These are phyloP conservation scores for Zapus hudsonius DNA, from an alignment of 2,113 vertebrate species.

Conservation along the genomic window DNA sequence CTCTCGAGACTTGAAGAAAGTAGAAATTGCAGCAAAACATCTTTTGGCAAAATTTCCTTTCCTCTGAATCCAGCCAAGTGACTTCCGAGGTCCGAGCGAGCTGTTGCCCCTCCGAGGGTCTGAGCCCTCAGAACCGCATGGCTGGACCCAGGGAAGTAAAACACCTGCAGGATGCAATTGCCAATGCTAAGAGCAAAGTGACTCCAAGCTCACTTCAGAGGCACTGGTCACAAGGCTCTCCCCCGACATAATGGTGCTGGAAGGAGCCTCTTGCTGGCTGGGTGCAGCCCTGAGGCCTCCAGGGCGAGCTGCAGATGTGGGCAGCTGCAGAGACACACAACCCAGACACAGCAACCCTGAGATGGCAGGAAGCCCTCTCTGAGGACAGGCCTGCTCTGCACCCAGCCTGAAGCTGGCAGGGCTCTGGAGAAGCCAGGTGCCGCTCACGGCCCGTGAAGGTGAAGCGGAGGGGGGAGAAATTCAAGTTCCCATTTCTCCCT, in stretches of 20 bases:
- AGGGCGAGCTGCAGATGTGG: not conserved
- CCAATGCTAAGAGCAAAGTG: constrained; percentile 20
- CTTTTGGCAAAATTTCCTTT: not conserved
- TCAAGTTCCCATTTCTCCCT: constrained; percentile 59
- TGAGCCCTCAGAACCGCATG: not conserved
- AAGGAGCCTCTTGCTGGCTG: not conserved
- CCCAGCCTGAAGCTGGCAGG: not conserved
- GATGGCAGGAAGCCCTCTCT: not conserved
- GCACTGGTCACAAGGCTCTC: not conserved
- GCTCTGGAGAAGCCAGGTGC: constrained; percentile 17
- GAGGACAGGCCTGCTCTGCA: not conserved
- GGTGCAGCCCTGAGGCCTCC: rapidly evolving
- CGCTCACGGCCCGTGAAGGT: constrained; percentile 17
- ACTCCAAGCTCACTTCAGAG: not conserved
- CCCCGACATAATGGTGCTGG: not conserved
- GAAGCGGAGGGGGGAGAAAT: constrained; percentile 47
- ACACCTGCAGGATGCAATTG: not conserved
- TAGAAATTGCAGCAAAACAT: not conserved
- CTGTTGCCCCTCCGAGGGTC: not conserved
- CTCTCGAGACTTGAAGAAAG: not conserved
- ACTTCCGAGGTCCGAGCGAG: too few relatives aligned
- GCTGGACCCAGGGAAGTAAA: not conserved
- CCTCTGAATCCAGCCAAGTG: too few relatives aligned
- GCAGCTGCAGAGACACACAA: not conserved
- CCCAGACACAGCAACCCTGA: not conserved